phyloP scores from a whole-genome alignment of 2,113 vertebrate genomes.

The Mesocricetus auratus region DNA sequence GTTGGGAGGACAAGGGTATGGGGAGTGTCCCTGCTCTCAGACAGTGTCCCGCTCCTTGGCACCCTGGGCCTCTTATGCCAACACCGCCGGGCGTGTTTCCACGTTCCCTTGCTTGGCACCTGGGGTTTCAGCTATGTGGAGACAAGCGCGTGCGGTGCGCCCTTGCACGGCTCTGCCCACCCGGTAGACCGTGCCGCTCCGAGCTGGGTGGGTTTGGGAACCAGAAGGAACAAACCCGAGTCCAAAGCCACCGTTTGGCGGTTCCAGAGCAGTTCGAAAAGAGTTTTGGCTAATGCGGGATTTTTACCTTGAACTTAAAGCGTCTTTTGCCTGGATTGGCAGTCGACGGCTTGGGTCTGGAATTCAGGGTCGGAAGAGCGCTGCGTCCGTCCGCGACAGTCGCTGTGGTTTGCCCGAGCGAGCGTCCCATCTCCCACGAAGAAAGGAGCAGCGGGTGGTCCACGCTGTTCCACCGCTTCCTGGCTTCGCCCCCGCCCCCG shows the following conservation, averaged over 20 bases:
- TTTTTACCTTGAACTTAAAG: conserved; percentile 68
- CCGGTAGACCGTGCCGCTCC: background rate
- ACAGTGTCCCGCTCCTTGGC: background rate
- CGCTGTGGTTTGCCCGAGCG: background rate
- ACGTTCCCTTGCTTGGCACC: background rate
- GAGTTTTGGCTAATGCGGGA: conserved; percentile 80
- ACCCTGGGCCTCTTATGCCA: background rate
- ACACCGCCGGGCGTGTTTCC: background rate
- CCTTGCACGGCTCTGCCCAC: background rate
- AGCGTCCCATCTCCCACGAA: background rate
- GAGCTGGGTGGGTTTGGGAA: background rate
- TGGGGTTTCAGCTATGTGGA: background rate
- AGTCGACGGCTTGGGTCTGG: background rate
- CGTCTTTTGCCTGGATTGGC: background rate
- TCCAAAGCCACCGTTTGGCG: background rate
- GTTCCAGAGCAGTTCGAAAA: background rate
- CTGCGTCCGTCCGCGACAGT: background rate
- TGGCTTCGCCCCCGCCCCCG: background rate
- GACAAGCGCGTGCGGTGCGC: background rate
- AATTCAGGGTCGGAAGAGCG: background rate
- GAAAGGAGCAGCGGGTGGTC: background rate
- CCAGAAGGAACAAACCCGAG: background rate
- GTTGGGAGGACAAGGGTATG: background rate
- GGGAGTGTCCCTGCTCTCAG: background rate
- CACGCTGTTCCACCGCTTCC: background rate